phyloP scores from a whole-genome alignment of 2,888 invertebrate genomes.

The Dasysyrphus albostriatus region DNA sequence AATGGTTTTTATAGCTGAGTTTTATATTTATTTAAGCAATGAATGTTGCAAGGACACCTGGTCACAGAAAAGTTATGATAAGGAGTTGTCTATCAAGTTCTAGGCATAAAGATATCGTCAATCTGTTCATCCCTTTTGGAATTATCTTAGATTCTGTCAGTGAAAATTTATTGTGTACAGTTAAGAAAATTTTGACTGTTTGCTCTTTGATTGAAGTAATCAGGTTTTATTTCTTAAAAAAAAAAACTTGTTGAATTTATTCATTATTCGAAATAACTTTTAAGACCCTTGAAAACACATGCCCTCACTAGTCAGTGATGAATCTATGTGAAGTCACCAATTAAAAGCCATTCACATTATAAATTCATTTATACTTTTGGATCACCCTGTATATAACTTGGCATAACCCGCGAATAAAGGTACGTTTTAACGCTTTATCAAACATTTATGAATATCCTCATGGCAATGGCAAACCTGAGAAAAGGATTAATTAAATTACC shows the following conservation, averaged over 20 bases:
- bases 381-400: not conserved
- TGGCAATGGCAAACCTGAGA: not conserved
- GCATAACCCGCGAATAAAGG: not conserved
- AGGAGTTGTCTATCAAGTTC: not conserved
- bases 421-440: not conserved
- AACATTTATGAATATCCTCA: not conserved
- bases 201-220: not conserved
- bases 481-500: slow-evolving; percentile 5
- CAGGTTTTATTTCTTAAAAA: not conserved
- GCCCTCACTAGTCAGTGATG: too few species aligned
- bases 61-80: not conserved
- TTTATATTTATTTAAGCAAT: not conserved
- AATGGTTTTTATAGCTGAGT: not conserved
- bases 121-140: not conserved
- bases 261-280: too few species aligned
- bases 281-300: too few species aligned
- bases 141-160: not conserved
- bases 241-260: not conserved
- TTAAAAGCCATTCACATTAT: not conserved
- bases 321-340: too few species aligned
- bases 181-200: too few species aligned
- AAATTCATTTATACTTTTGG: not conserved
- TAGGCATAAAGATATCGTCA: not conserved
- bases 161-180: not conserved
- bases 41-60: slow-evolving; percentile 15